Evolutionary conservation across 2,113 vertebrate genomes (phyloP), one percentile per base, ranked within the genome.

Genomic region (Rostratula benghalensis): DNA sequence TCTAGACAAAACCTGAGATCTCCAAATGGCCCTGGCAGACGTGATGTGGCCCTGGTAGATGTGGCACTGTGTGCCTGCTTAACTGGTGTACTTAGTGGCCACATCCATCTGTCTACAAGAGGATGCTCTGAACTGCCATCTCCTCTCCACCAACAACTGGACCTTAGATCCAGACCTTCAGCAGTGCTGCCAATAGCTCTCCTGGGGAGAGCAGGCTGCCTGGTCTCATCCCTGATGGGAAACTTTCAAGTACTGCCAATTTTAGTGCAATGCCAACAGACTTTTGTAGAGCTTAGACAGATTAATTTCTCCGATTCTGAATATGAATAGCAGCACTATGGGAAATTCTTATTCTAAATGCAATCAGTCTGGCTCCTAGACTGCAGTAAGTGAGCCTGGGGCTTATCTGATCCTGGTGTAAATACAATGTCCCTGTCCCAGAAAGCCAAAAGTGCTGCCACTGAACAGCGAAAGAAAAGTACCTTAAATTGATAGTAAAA

Each of bases 21-120:
- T 41, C 39, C 30, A 12, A 3, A 30, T 3, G 39, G 27, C 46
- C 50, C 48, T 43, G 87, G 67, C 30, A 63, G 45, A 14, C 15
- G 1, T 22, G n/a, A 18, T 13, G 33, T 64, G 48, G 77, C 19
- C 39, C 13, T 30, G 41, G 37, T 21, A 59, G 69, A 24, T 0
- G 0, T 31, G 70, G 33, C 37, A 68, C 24, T 1, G 0, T 7
- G 8, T n/a, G 27, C 17, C 35, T 45, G 7, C 25, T 60, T 33
- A 22, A 31, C 37, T 9, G 43, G 10, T 23, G 25, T 83, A 45
- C n/a, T 65, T 30, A 67, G 63, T 31, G n/a, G 15, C n/a, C 70
- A 19, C 3, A 0, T 57, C 51, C 2, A 0, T 6, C 30, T 45
- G 85, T 41, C 60, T 73, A 11, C 53, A 16, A 33, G 25, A 18